A percentile compares a stretch with the other conserved stretches of the same genome.
Conservation (phyloP, 2,888 invertebrate species). For the Pseudanteris insignis region DNA sequence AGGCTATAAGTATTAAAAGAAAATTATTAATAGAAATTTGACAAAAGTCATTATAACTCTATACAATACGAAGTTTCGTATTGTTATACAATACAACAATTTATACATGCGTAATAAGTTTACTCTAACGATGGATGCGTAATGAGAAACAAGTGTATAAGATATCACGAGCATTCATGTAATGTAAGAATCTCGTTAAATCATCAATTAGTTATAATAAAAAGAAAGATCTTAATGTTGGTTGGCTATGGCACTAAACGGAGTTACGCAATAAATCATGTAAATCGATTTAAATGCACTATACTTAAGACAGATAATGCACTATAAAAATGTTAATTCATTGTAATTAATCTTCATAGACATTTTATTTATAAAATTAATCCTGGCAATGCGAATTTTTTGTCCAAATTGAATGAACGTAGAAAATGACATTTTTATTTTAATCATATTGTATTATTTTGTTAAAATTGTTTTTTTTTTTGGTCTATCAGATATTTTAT, state of each 20-base stretch:
- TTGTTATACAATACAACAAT: slow-evolving; percentile 24
- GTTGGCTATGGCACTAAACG: slow-evolving; percentile 40
- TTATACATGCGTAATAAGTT: slow-evolving; percentile 24
- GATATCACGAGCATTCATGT: slow-evolving; percentile 31
- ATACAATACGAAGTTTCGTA: slow-evolving; percentile 2
- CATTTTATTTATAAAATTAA: no score
- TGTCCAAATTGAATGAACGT: no score
- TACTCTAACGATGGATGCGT: slow-evolving; percentile 3
- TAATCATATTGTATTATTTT: no score
- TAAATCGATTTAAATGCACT: slow-evolving; percentile 32
- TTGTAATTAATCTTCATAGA: no score
- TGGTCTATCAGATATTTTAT: no score
- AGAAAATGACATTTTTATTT: no score
- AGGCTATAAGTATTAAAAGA: no score
- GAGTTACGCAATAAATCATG: slow-evolving; percentile 36
- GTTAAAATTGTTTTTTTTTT: no score
- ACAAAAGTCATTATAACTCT: no score
- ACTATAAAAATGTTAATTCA: slow-evolving; percentile 28
- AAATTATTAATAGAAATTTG: no score
- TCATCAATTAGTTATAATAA: slow-evolving; percentile 28
- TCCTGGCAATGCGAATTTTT: no score
- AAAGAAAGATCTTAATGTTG: slow-evolving; percentile 32
- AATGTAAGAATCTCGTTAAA: slow-evolving; percentile 24
- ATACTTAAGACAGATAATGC: slow-evolving; percentile 23
- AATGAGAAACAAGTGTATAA: slow-evolving; percentile 22